phyloP scores from a whole-genome alignment of 2,113 vertebrate genomes.

The Neodontobutis hainanensis region DNA sequence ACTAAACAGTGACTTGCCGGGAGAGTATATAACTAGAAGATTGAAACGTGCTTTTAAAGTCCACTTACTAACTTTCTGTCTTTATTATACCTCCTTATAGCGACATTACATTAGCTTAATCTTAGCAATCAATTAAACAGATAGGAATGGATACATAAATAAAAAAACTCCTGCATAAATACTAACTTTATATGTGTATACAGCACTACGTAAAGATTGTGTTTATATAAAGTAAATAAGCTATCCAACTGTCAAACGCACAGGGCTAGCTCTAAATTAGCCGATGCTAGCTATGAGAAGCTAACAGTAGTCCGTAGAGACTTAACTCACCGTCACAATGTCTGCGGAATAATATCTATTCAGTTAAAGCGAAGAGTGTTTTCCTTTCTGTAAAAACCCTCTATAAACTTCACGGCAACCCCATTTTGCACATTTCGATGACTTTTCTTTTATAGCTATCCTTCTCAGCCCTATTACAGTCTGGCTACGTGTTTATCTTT shows the following conservation, averaged over 20 bases:
- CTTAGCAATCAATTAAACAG: too few species aligned
- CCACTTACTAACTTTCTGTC: too few species aligned
- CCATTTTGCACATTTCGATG: conserved; percentile 33
- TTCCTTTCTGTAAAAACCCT: conserved; percentile 1
- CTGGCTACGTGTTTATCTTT: conserved; percentile 83
- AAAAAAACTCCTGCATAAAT: too few species aligned
- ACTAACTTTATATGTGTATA: too few species aligned
- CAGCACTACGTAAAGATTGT: too few species aligned
- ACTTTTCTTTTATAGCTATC: conserved; percentile 1
- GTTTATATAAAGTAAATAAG: background rate
- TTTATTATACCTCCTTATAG: too few species aligned
- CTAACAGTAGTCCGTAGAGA: conserved; percentile 44
- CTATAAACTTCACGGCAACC: conserved; percentile 23
- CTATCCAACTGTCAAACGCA: conserved; percentile 6
- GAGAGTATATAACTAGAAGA: too few species aligned
- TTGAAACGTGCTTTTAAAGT: too few species aligned
- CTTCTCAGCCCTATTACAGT: conserved; percentile 33
- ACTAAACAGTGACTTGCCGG: too few species aligned
- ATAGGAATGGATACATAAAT: too few species aligned
- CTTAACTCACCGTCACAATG: conserved; percentile 56
- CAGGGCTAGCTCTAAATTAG: conserved; percentile 42
- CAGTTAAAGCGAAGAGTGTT: background rate
- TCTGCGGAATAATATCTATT: conserved; percentile 25
- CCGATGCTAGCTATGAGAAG: conserved; percentile 41
- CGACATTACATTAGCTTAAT: too few species aligned